Percentiles rank a stretch among this genome's conserved stretches.
Conservation (phyloP, 2,888 invertebrate genomes). For the Scaptomyza cyrtandrae region DNA sequence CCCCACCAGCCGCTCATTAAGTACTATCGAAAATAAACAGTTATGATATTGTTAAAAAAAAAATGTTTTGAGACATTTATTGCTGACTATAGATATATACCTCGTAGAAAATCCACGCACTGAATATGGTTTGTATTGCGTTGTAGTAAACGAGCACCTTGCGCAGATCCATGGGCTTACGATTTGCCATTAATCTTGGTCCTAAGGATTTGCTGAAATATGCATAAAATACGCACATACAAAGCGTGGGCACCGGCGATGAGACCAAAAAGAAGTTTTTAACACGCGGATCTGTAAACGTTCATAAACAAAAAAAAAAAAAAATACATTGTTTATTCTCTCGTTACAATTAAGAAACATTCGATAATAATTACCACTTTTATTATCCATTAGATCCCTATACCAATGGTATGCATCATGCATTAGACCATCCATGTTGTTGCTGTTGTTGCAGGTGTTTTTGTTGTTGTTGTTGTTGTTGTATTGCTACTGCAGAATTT, state of each 20-base stretch:
- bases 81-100: slow-evolving; percentile 85
- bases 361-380: slow-evolving; percentile 87
- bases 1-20: slow-evolving; percentile 91
- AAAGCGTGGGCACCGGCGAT: slow-evolving; percentile 93
- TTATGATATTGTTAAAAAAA: not conserved
- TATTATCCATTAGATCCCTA: slow-evolving; percentile 89
- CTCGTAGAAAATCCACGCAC: slow-evolving; percentile 96
- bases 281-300: slow-evolving; percentile 91
- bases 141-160: slow-evolving; percentile 93
- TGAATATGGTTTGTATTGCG: slow-evolving; percentile 94
- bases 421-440: slow-evolving; percentile 81
- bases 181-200: slow-evolving; percentile 94
- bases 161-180: slow-evolving; percentile 94
- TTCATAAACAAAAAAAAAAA: not conserved
- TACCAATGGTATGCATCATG: slow-evolving; percentile 86
- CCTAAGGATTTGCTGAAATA: slow-evolving; percentile 92
- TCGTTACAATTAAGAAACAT: not conserved
- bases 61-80: not conserved
- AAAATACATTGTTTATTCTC: not conserved
- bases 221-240: slow-evolving; percentile 93
- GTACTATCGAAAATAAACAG: slow-evolving; percentile 84
- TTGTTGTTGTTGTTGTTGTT: slow-evolving; percentile 11
- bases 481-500: not conserved
- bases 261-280: slow-evolving; percentile 95
- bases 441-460: slow-evolving; percentile 19